Evolutionary conservation across 2,888 invertebrate genomes (phyloP).

Genomic region (Dexiosoma caninum): DNA sequence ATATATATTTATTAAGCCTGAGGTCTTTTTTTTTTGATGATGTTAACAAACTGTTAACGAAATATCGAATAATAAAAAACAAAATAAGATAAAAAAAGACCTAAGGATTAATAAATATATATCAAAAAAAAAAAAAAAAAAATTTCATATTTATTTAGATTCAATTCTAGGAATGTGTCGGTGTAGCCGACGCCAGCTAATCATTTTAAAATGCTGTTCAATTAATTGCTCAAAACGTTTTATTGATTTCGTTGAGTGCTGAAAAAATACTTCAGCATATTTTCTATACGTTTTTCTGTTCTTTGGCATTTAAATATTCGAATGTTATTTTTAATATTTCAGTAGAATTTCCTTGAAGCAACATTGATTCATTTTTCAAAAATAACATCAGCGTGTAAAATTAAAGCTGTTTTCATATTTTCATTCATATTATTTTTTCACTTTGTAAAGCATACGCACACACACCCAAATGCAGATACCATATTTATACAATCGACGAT

Average conservation of each 20-base stretch:
- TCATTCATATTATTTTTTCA: not conserved
- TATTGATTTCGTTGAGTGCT: conserved; percentile 40
- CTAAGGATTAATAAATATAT: no score
- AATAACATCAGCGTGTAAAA: conserved; percentile 27
- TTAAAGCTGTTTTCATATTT: conserved; percentile 19
- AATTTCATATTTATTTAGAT: conserved; percentile 34
- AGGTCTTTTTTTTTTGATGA: no score
- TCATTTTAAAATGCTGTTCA: conserved; percentile 36
- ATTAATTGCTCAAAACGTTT: conserved; percentile 60
- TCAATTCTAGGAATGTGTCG: conserved; percentile 36
- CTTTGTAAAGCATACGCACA: not conserved
- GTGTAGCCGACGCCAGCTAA: conserved; percentile 32
- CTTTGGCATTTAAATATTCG: not conserved
- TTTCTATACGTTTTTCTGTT: not conserved
- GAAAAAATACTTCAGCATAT: conserved; percentile 13
- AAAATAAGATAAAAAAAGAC: no score
- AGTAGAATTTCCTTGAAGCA: conserved; percentile 41
- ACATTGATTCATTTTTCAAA: conserved; percentile 43
- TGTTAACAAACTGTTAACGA: no score
- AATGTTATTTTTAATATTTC: conserved; percentile 20
- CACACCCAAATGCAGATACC: not conserved
- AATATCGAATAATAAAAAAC: no score
- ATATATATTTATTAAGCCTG: no score
- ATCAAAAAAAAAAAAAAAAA: no score
- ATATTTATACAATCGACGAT: conserved; percentile 3